These are phyloP conservation scores for Clamator glandarius DNA, from an alignment of 2,797 vertebrate species.

Conservation along the genomic window DNA sequence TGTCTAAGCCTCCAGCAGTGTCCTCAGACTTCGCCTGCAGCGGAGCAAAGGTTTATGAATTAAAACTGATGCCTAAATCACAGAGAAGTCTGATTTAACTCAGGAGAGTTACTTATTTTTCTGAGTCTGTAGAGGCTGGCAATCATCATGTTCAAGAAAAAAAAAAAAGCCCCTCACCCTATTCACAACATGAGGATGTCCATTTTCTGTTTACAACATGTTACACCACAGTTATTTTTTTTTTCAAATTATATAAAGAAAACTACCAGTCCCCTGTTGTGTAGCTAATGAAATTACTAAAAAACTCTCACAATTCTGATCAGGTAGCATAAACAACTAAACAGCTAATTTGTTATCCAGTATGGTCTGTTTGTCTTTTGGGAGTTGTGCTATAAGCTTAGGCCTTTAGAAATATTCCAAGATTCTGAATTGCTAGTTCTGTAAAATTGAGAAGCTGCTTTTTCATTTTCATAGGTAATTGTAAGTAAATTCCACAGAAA, in stretches of 20 bases:
- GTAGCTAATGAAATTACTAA: slow-evolving; percentile 17
- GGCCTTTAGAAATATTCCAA: neutral
- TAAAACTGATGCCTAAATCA: neutral
- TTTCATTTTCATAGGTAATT: neutral
- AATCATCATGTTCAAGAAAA: neutral
- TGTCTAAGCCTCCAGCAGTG: neutral
- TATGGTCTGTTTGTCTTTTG: neutral
- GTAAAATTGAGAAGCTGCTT: neutral
- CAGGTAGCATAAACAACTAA: slow-evolving; percentile 14
- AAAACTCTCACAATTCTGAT: neutral
- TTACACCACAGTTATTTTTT: neutral
- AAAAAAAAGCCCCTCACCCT: neutral
- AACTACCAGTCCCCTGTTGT: neutral
- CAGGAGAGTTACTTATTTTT: neutral
- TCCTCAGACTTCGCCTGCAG: neutral
- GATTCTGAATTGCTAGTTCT: neutral
- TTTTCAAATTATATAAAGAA: slow-evolving; percentile 42
- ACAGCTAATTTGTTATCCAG: neutral
- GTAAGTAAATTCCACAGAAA: neutral
- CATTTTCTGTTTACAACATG: neutral
- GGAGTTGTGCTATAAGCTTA: neutral
- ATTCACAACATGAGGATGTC: neutral
- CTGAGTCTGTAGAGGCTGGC: neutral
- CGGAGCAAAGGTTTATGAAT: neutral
- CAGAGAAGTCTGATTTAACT: neutral